phyloP scores from a whole-genome alignment of 2,113 vertebrate species.

The Corvus moneduloides region DNA sequence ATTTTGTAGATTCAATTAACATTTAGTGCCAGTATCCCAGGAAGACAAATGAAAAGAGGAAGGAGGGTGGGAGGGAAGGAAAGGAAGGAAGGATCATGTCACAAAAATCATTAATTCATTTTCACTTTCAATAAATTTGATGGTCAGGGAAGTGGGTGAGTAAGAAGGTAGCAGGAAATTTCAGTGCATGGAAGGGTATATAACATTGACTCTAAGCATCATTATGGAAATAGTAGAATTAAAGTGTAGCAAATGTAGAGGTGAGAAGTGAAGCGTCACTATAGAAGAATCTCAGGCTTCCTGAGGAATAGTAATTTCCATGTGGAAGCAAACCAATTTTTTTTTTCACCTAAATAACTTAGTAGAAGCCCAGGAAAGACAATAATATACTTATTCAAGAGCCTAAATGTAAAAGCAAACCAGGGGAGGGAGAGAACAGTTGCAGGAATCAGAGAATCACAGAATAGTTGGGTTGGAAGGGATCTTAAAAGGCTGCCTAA shows the following conservation, averaged over 20 bases:
- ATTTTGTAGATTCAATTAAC: neutral
- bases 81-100: neutral
- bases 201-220: neutral
- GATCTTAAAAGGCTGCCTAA: neutral
- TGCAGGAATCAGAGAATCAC: neutral
- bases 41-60: neutral
- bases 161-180: neutral
- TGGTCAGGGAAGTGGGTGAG: neutral
- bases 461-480: neutral
- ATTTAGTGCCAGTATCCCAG: neutral
- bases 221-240: neutral
- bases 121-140: neutral
- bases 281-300: neutral
- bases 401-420: neutral
- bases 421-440: neutral
- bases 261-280: neutral
- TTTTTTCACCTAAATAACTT: neutral
- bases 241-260: neutral
- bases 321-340: neutral
- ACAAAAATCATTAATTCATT: neutral
- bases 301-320: neutral
- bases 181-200: fast-evolving
- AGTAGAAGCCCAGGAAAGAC: neutral
- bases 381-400: neutral
- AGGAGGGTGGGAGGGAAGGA: neutral